These are phyloP conservation scores for Amitus sp. DNA, from an alignment of 2,888 invertebrate genomes.

Conservation along the genomic window DNA sequence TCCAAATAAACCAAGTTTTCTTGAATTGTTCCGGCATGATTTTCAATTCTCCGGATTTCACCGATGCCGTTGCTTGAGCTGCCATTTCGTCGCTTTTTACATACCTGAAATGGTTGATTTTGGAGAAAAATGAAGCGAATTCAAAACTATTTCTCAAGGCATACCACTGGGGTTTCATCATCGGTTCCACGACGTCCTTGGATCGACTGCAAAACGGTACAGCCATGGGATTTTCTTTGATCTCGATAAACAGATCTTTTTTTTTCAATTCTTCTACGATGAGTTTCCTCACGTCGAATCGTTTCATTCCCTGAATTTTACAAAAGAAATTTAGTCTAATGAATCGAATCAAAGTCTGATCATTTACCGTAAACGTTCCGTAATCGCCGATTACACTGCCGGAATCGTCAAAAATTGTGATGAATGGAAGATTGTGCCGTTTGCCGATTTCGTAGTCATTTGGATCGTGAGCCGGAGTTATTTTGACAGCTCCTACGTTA, in stretches of 20 bases:
- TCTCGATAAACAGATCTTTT: slow-evolving; percentile 79
- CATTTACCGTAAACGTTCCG: slow-evolving; percentile 76
- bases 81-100: slow-evolving; percentile 93
- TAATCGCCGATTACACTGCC: slow-evolving; percentile 87
- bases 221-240: slow-evolving; percentile 93
- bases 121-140: background rate
- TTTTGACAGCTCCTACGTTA: slow-evolving; percentile 99
- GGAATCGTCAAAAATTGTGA: slow-evolving; percentile 91
- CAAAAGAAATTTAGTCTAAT: background rate
- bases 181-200: slow-evolving; percentile 96
- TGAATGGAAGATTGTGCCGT: slow-evolving; percentile 84
- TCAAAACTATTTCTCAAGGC: background rate
- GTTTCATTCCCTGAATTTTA: slow-evolving; percentile 78
- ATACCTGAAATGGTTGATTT: slow-evolving; percentile 69
- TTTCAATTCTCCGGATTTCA: slow-evolving; percentile 82
- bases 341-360: background rate
- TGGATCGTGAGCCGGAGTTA: slow-evolving; percentile 97
- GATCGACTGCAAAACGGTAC: slow-evolving; percentile 96
- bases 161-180: slow-evolving; percentile 98
- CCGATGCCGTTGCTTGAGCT: slow-evolving; percentile 81
- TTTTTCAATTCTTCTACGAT: slow-evolving; percentile 82
- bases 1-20: slow-evolving; percentile 96
- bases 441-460: slow-evolving; percentile 97
- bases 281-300: slow-evolving; percentile 88
- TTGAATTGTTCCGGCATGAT: slow-evolving; percentile 92